phyloP scores from a whole-genome alignment of 2,113 vertebrate species.

The rat (Rattus norvegicus) region DNA sequence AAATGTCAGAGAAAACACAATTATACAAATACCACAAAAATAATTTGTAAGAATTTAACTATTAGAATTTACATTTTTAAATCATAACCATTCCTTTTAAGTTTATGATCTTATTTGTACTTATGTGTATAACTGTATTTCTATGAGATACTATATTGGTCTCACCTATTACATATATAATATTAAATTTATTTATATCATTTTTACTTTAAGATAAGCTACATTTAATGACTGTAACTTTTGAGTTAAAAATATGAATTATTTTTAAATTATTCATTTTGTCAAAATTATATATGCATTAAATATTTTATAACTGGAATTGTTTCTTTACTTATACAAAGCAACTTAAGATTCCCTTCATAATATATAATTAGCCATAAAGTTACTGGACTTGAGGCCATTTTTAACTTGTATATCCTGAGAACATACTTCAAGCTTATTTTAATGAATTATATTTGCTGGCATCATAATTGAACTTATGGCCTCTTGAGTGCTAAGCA shows the following conservation, averaged over 20 bases:
- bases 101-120: not conserved
- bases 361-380: not conserved
- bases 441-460: constrained; percentile 8
- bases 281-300: not conserved
- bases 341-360: not conserved
- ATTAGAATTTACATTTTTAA: not conserved
- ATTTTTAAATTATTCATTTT: not conserved
- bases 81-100: not conserved
- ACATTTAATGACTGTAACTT: not conserved
- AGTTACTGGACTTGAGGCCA: not conserved
- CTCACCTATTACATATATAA: not conserved
- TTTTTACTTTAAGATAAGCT: not conserved
- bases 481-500: not conserved
- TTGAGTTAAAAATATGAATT: not conserved
- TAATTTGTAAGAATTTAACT: not conserved
- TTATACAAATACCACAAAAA: not conserved
- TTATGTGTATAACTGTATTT: not conserved
- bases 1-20: not conserved
- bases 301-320: not conserved
- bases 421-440: not conserved
- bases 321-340: not conserved
- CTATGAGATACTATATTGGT: not conserved
- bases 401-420: not conserved
- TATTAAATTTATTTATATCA: not conserved
- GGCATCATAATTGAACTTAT: not conserved